These are phyloP conservation scores for Bryconaethiops microstoma DNA, from an alignment of 2,797 vertebrate species.

Conservation along the genomic window DNA sequence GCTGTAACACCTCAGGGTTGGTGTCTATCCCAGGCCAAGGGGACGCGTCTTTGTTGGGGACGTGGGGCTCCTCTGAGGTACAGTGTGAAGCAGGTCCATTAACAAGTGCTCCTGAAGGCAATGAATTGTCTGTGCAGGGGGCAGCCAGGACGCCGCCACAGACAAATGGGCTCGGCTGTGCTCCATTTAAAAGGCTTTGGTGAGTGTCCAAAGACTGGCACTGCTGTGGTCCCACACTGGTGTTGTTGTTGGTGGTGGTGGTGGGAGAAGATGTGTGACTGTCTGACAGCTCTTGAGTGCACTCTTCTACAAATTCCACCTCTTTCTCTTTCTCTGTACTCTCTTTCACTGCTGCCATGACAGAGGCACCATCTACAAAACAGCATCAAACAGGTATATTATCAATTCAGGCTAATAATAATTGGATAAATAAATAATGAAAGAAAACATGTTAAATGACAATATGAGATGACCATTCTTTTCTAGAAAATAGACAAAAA, in stretches of 20 bases:
- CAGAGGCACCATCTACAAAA: constrained; percentile 81
- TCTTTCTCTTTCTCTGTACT: constrained; percentile 86
- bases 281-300: constrained; percentile 84
- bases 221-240: constrained; percentile 81
- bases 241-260: constrained; percentile 67
- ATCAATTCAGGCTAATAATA: constrained; percentile 33
- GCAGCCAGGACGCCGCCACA: constrained; percentile 89
- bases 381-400: constrained; percentile 62
- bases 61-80: constrained; percentile 88
- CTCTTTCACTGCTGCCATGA: constrained; percentile 86
- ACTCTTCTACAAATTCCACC: constrained; percentile 78
- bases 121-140: constrained; percentile 86
- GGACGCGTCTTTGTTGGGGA: constrained; percentile 88
- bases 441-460: not conserved
- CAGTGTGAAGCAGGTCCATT: constrained; percentile 98
- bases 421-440: constrained; percentile 23
- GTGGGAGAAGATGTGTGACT: constrained; percentile 79
- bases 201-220: constrained; percentile 85
- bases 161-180: constrained; percentile 91
- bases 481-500: not conserved
- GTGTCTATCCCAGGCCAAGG: constrained; percentile 83
- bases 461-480: not conserved
- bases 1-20: constrained; percentile 82
- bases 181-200: constrained; percentile 96
- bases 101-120: constrained; percentile 92